Percentiles rank a stretch among this genome's conserved stretches.
Evolutionary conservation across 2,113 vertebrate species (phyloP).

Genomic region (Chaetodon auriga): DNA sequence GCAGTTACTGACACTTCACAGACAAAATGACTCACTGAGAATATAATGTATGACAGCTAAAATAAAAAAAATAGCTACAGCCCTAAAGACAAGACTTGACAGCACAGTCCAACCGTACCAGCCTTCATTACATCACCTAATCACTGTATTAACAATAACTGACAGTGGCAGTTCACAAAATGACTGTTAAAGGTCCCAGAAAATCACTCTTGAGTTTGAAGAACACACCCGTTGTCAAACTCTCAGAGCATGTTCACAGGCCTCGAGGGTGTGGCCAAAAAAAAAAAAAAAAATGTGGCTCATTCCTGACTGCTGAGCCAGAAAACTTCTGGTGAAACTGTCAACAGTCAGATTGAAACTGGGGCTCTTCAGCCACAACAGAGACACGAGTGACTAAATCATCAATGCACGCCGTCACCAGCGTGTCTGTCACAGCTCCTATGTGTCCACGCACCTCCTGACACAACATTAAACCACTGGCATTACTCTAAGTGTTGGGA

Average conservation of each 20-base stretch:
- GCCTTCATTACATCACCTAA: not conserved
- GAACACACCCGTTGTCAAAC: constrained; percentile 1
- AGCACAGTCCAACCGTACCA: no score
- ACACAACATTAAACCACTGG: not conserved
- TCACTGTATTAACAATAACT: not conserved
- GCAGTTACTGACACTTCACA: not conserved
- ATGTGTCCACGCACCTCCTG: not conserved
- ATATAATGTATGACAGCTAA: not conserved
- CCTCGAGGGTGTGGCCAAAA: constrained; percentile 17
- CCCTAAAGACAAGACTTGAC: not conserved
- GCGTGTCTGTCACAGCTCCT: not conserved
- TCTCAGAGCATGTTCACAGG: constrained; percentile 3
- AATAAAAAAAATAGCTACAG: not conserved
- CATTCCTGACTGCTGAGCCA: constrained; percentile 46
- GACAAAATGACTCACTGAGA: not conserved
- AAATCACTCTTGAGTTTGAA: not conserved
- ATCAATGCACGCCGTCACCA: not conserved
- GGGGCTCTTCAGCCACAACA: not conserved
- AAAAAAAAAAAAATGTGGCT: not conserved
- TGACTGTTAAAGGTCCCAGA: not conserved
- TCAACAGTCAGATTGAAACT: constrained; percentile 39
- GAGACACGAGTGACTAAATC: not conserved
- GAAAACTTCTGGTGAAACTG: constrained; percentile 62
- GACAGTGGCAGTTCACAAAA: not conserved
- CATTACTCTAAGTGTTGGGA: not conserved